phyloP scores from a whole-genome alignment of 2,888 invertebrate species.

The Cecidostiba fungosa region DNA sequence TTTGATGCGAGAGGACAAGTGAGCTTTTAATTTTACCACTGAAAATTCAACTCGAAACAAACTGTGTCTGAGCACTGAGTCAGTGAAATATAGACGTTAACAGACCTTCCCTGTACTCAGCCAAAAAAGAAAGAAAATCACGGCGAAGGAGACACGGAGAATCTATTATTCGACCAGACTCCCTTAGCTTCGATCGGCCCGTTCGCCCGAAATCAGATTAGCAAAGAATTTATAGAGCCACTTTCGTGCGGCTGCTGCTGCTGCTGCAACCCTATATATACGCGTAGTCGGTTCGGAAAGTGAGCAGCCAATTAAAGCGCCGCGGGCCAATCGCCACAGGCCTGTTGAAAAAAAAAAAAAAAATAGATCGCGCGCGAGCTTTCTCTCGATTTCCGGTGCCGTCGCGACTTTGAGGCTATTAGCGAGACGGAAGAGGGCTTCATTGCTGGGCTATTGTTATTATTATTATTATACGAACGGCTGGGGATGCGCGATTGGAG shows the following conservation, averaged over 20 bases:
- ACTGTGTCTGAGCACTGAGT: no score
- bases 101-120: no score
- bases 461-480: neutral
- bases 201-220: conserved; percentile 72
- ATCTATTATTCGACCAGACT: conserved; percentile 54
- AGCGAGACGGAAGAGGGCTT: neutral
- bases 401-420: conserved; percentile 36
- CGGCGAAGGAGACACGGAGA: neutral
- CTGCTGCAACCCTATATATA: neutral
- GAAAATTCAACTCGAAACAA: no score
- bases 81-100: neutral
- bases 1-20: no score
- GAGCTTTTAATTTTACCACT: no score
- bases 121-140: conserved; percentile 26
- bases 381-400: conserved; percentile 30
- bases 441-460: conserved; percentile 34
- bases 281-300: conserved; percentile 39
- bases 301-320: conserved; percentile 67
- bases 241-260: conserved; percentile 64
- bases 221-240: conserved; percentile 74
- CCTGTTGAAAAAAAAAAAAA: neutral
- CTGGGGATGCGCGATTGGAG: conserved; percentile 14
- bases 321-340: conserved; percentile 53
- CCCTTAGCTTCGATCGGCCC: neutral
- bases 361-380: neutral